phyloP scores from a whole-genome alignment of 2,888 invertebrate genomes.

The Gnatocerus cornutus region DNA sequence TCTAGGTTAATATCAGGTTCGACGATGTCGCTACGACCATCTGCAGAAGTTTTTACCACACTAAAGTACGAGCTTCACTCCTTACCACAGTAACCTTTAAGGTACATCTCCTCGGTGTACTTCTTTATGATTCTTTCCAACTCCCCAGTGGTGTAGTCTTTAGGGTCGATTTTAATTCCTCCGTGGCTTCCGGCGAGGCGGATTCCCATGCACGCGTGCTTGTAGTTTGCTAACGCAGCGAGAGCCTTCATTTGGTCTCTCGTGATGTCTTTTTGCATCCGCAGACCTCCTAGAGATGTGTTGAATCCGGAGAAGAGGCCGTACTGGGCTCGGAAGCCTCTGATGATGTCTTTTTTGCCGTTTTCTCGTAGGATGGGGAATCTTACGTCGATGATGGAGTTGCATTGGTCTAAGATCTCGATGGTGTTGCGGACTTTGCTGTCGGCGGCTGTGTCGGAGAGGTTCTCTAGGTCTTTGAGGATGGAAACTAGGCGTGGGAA shows the following conservation, averaged over 20 bases:
- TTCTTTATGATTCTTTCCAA: slow-evolving; percentile 60
- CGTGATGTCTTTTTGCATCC: slow-evolving; percentile 61
- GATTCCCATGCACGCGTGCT: slow-evolving; percentile 65
- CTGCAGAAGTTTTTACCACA: slow-evolving; percentile 50
- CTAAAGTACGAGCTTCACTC: neutral
- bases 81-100: slow-evolving; percentile 58
- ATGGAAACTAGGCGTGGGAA: slow-evolving; percentile 60
- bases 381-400: slow-evolving; percentile 64
- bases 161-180: slow-evolving; percentile 64
- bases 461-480: slow-evolving; percentile 49
- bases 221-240: slow-evolving; percentile 64
- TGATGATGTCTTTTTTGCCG: slow-evolving; percentile 62
- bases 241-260: slow-evolving; percentile 66
- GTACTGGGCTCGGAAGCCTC: slow-evolving; percentile 66
- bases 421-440: slow-evolving; percentile 60
- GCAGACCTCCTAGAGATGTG: slow-evolving; percentile 64
- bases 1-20: slow-evolving; percentile 66
- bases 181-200: slow-evolving; percentile 65
- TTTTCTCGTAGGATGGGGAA: slow-evolving; percentile 63
- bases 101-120: slow-evolving; percentile 59
- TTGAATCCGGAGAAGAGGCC: slow-evolving; percentile 58
- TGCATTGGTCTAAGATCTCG: slow-evolving; percentile 64
- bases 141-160: slow-evolving; percentile 61
- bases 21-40: slow-evolving; percentile 60
- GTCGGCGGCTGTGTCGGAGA: slow-evolving; percentile 52